Conservation (phyloP, 2,888 invertebrate species). For the Reticulitermes lucifugus region DNA sequence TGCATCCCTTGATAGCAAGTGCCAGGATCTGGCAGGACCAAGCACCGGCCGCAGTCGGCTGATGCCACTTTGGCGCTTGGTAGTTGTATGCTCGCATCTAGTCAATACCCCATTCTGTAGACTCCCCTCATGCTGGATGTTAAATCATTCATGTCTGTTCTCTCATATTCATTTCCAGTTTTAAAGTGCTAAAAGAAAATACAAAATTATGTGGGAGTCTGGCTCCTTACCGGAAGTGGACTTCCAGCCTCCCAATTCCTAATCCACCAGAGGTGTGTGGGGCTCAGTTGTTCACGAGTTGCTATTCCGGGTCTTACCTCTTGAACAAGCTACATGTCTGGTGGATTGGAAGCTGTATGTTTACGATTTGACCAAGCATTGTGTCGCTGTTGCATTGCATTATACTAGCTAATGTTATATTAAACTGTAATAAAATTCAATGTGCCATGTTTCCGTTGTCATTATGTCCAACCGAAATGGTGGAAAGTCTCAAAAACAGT, state of each 20-base stretch:
- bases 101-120: conserved; percentile 58
- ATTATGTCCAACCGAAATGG: conserved; percentile 38
- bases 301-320: conserved; percentile 63
- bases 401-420: conserved; percentile 53
- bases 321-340: conserved; percentile 57
- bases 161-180: conserved; percentile 53
- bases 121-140: conserved; percentile 59
- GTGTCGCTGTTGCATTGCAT: conserved; percentile 56
- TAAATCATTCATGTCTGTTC: conserved; percentile 54
- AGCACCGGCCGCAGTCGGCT: conserved; percentile 7
- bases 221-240: conserved; percentile 56
- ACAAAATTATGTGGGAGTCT: conserved; percentile 58
- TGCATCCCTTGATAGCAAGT: conserved; percentile 49
- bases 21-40: conserved; percentile 51
- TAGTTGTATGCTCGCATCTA: conserved; percentile 61
- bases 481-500: conserved; percentile 40
- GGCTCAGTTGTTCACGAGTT: conserved; percentile 69
- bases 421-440: conserved; percentile 57
- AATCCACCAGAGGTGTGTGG: conserved; percentile 67
- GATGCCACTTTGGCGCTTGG: conserved; percentile 57
- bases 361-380: conserved; percentile 54
- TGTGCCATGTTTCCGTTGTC: conserved; percentile 53
- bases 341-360: conserved; percentile 59
- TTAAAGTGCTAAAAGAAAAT: conserved; percentile 51
- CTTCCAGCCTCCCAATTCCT: conserved; percentile 54